Conservation (phyloP, 2,888 invertebrate species). For the Apamea anceps region DNA sequence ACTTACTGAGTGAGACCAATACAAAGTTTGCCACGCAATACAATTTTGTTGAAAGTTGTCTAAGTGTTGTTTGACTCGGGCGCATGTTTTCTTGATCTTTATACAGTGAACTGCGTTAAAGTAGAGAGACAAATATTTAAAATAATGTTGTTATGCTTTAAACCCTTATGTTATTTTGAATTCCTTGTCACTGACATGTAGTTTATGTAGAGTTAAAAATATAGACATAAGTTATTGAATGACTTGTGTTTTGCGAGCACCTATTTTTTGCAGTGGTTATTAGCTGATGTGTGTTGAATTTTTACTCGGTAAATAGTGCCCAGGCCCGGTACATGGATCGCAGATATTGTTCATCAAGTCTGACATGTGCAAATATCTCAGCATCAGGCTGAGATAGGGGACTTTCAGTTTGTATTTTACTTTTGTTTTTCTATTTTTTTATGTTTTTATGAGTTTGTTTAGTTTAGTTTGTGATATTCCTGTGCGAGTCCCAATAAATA, state of each 20-base stretch:
- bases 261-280: background rate
- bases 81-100: background rate
- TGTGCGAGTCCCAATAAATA: background rate
- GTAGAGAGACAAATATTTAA: background rate
- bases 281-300: background rate
- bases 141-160: background rate
- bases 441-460: background rate
- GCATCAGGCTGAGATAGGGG: background rate
- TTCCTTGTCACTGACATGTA: background rate
- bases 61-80: constrained; percentile 12
- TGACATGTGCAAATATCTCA: background rate
- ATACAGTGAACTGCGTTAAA: background rate
- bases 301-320: background rate
- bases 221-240: background rate
- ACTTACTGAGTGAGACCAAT: background rate
- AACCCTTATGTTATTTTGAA: background rate
- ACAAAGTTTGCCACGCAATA: constrained; percentile 3
- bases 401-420: background rate
- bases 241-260: background rate
- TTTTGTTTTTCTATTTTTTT: background rate
- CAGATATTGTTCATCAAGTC: background rate
- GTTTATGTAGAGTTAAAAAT: background rate
- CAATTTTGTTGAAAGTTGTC: constrained; percentile 3
- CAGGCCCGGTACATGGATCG: background rate
- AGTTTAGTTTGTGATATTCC: background rate